Conservation (phyloP, 2,888 invertebrate genomes). For the Cheilosia soror region DNA sequence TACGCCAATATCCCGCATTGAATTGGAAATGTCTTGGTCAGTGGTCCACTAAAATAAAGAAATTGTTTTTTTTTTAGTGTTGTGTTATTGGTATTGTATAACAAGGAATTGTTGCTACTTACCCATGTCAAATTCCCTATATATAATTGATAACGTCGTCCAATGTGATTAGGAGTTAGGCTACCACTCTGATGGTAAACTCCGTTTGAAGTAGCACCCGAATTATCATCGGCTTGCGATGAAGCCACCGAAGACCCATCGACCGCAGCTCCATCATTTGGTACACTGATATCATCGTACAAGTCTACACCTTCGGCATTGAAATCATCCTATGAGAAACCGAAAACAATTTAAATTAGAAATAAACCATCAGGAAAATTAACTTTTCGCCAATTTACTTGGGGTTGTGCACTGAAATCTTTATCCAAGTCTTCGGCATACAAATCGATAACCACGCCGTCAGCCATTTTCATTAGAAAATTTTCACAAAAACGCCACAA, state of each 20-base stretch:
- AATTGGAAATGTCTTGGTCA: conserved; percentile 97
- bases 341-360: conserved; percentile 12
- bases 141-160: conserved; percentile 95
- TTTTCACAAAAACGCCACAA: conserved; percentile 71
- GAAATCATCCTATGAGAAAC: conserved; percentile 81
- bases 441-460: conserved; percentile 97
- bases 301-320: conserved; percentile 91
- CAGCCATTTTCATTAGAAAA: conserved; percentile 89
- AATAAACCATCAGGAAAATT: conserved; percentile 14
- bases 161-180: conserved; percentile 88
- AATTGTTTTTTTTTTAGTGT: not conserved
- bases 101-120: conserved; percentile 83
- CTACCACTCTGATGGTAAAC: conserved; percentile 89
- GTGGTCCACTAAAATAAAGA: conserved; percentile 94
- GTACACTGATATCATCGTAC: conserved; percentile 97
- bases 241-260: conserved; percentile 84
- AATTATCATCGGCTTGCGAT: conserved; percentile 84
- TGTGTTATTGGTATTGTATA: conserved; percentile 10
- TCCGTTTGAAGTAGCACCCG: conserved; percentile 89
- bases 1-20: conserved; percentile 94
- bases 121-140: conserved; percentile 99
- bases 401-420: conserved; percentile 92
- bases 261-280: conserved; percentile 89
- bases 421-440: conserved; percentile 98
- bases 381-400: conserved; percentile 77